These are phyloP conservation scores for Atherix ibis DNA, from an alignment of 2,888 invertebrate species.

Conservation along the genomic window DNA sequence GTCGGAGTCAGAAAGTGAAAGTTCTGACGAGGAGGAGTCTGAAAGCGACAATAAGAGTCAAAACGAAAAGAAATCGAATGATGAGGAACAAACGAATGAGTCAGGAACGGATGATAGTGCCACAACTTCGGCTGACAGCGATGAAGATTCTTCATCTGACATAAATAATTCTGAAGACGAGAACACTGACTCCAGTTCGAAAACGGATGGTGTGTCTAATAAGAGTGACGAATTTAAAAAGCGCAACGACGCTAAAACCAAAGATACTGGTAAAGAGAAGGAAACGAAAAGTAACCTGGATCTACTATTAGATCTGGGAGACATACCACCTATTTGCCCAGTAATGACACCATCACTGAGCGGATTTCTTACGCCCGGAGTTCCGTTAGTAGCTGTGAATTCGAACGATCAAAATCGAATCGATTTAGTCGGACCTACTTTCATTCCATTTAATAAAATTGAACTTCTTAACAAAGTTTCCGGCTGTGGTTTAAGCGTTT, in stretches of 20 bases:
- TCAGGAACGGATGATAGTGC: constrained; percentile 17
- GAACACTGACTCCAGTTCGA: constrained; percentile 18
- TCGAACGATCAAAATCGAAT: constrained; percentile 21
- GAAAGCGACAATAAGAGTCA: constrained; percentile 15
- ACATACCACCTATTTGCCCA: constrained; percentile 47
- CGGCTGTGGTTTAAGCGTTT: constrained; percentile 48
- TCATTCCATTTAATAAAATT: constrained; percentile 39
- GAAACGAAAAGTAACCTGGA: constrained; percentile 53
- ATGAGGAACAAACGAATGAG: neutral
- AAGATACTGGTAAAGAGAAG: constrained; percentile 4
- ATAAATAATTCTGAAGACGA: constrained; percentile 5
- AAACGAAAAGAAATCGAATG: constrained; percentile 16
- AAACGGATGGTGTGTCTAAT: constrained; percentile 6
- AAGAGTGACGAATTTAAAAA: constrained; percentile 23
- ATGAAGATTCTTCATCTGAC: constrained; percentile 1
- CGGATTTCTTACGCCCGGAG: constrained; percentile 54
- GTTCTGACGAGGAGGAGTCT: constrained; percentile 3
- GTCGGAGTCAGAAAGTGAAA: constrained; percentile 18
- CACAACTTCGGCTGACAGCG: constrained; percentile 1
- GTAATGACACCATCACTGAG: constrained; percentile 67
- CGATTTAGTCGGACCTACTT: constrained; percentile 43
- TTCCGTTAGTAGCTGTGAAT: constrained; percentile 6
- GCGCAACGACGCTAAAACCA: constrained; percentile 13
- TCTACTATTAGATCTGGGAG: constrained; percentile 66
- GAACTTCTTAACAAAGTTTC: constrained; percentile 58